Evolutionary conservation across 2,797 vertebrate genomes (phyloP).

Genomic region (Chelonia mydas): DNA sequence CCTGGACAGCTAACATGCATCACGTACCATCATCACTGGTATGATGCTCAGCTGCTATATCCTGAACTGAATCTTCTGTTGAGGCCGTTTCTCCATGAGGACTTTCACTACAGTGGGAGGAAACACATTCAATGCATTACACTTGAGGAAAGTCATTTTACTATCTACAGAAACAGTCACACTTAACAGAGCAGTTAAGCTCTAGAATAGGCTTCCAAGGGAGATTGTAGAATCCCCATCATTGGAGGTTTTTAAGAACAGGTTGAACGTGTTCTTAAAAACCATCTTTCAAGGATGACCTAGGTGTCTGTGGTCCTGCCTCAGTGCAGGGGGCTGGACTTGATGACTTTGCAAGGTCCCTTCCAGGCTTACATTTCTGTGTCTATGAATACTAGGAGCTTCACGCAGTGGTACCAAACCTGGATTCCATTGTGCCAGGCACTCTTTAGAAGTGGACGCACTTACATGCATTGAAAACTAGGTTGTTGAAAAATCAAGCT

Average conservation of each 20-base stretch:
- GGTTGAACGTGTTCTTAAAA: neutral
- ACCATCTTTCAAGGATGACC: neutral
- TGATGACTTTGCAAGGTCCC: neutral
- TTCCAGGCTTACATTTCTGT: neutral
- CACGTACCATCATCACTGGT: constrained; percentile 93
- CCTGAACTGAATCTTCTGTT: constrained; percentile 89
- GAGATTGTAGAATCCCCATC: neutral
- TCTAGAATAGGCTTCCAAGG: neutral
- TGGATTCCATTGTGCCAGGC: neutral
- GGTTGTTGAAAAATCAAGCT: neutral
- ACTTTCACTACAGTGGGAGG: constrained; percentile 87
- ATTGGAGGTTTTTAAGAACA: neutral
- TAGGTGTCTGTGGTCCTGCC: neutral
- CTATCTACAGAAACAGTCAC: accelerated
- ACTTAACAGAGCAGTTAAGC: neutral
- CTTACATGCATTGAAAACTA: accelerated
- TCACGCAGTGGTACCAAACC: accelerated
- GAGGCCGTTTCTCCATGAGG: constrained; percentile 93
- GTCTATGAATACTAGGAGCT: neutral
- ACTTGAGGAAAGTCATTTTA: accelerated
- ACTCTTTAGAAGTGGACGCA: accelerated
- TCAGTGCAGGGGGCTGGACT: neutral
- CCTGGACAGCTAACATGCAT: accelerated
- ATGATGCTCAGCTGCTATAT: constrained; percentile 87
- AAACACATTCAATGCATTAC: neutral